Base-by-base conservation (phyloP, 2,888 invertebrate species). In the Mythimna pallens region DNA sequence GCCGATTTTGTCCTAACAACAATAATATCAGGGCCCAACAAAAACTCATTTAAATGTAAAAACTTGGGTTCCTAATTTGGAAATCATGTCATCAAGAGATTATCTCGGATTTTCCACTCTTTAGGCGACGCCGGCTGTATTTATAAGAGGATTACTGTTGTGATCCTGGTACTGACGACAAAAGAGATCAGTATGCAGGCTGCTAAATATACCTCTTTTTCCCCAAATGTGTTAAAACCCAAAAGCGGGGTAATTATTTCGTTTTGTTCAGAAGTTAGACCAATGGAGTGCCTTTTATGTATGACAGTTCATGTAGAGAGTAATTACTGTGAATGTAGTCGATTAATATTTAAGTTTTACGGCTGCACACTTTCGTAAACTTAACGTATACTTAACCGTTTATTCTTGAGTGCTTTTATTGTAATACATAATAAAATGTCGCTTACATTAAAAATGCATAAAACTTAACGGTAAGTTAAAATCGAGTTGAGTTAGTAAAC, bases 41-140 rank as follows among this genome's bases (percentile, higher is more conserved):
- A 85, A 89, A 90, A 89, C 84, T 89, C 89, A 91, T 92, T 92
- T 91, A 87, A 88, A 91, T 91, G 90, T 91, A 91, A 92, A 93
- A 93, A 90, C 87, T 89, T 85, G 78, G 79, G 78, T 81, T 86
- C 89, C 92, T 94, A 94, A 94, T 94, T 94, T 93, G 88, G 87
- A 87, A 94, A 93, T 89, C 93, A 90, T 93, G 94, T 94, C 91
- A 89, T 87, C 88, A 88, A 84, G 88, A 93, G 94, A 94, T 95
- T 93, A 95, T 93, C 93, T 90, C 86, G 92, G 93, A 92, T 94
- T 93, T 92, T 88, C 91, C 87, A 91, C 91, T 93, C 90, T 91
- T 93, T 93, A 89, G 87, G 88, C 87, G 78, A 75, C 76, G 84
- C 81, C 84, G 84, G 79, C 83, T 85, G 90, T 90, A 88, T 89